These are phyloP conservation scores for Thymelicus acteon DNA, from an alignment of 2,888 invertebrate species.

Conservation along the genomic window DNA sequence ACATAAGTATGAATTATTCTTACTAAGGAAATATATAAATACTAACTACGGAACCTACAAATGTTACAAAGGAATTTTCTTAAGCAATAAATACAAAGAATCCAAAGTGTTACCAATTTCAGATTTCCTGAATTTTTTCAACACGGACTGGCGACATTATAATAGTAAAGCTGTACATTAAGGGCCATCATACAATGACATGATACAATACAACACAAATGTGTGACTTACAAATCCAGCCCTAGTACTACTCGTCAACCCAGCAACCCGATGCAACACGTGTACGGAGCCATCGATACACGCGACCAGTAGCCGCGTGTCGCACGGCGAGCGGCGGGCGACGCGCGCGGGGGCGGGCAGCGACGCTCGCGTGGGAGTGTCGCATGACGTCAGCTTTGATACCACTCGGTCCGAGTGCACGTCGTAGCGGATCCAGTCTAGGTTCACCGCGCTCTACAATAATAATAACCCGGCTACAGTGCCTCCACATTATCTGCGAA, in stretches of 20 bases:
- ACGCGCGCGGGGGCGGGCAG: conserved; percentile 81
- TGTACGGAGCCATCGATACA: conserved; percentile 94
- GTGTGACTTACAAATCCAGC: conserved; percentile 89
- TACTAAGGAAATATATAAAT: too few relatives aligned
- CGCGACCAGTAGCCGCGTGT: conserved; percentile 90
- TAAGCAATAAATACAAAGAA: too few relatives aligned
- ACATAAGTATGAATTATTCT: too few relatives aligned
- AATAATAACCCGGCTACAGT: too few relatives aligned
- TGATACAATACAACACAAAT: not conserved
- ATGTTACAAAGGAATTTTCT: too few relatives aligned
- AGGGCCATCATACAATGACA: too few relatives aligned
- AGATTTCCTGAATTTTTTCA: too few relatives aligned
- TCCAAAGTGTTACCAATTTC: too few relatives aligned
- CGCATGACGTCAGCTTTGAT: conserved; percentile 74
- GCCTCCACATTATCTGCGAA: too few relatives aligned
- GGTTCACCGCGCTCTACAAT: conserved; percentile 66
- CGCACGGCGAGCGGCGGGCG: conserved; percentile 87
- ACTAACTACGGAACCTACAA: too few relatives aligned
- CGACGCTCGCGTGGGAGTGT: conserved; percentile 83
- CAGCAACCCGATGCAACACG: conserved; percentile 90
- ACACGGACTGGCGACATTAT: too few relatives aligned
- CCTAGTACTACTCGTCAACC: conserved; percentile 90
- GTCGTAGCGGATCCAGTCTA: conserved; percentile 90
- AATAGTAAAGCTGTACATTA: too few relatives aligned
- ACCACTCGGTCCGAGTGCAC: conserved; percentile 86